phyloP scores from a whole-genome alignment of 1,140 invertebrate species.

The Leptinotarsa undecemlineata region DNA sequence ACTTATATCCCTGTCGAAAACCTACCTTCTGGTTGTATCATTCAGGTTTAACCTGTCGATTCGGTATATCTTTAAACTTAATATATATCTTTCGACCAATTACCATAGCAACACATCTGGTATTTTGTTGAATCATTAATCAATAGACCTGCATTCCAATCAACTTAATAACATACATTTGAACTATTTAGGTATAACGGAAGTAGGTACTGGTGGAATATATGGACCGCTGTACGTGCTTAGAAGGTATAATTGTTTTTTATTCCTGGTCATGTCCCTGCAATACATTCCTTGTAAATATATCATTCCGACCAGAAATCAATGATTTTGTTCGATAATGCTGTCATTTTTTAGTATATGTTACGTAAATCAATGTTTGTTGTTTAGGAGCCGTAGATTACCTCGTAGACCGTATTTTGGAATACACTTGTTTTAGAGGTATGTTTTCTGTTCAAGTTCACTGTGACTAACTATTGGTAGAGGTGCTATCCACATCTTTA shows the following conservation, averaged over 20 bases:
- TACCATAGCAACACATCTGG: no score
- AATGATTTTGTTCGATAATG: no score
- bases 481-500: no score
- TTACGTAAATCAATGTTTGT: neutral
- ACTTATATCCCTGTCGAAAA: no score
- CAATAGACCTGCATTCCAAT: neutral
- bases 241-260: conserved; percentile 30
- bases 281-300: neutral
- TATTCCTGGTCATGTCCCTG: conserved; percentile 4
- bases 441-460: neutral
- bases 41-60: no score
- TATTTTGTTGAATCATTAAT: neutral
- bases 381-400: conserved; percentile 18
- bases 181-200: conserved; percentile 27
- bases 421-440: conserved; percentile 24
- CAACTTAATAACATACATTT: conserved; percentile 4
- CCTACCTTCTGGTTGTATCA: no score
- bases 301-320: neutral
- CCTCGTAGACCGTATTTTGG: conserved; percentile 10
- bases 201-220: conserved; percentile 27
- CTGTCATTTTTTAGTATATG: neutral
- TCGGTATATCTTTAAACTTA: no score
- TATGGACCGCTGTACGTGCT: conserved; percentile 30
- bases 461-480: neutral
- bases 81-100: no score